Evolutionary conservation across 2,797 vertebrate genomes (phyloP).

Genomic region (Myiothlypis chrysogaster): DNA sequence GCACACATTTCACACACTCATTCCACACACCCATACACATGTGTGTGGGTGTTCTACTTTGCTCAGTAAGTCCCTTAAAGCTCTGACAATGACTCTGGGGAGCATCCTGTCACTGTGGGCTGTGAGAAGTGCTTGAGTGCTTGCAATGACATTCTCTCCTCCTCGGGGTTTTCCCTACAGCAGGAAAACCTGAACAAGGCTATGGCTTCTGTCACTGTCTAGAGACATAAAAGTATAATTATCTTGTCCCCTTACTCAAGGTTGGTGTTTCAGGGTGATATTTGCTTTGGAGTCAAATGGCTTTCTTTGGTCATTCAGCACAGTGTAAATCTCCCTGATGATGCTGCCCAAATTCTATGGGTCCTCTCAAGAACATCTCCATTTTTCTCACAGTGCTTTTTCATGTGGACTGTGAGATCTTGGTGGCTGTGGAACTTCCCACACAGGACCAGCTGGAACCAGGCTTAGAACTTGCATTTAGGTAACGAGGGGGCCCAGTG

Average conservation of each 20-base stretch:
- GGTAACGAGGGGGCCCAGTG: background rate
- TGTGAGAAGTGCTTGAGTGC: background rate
- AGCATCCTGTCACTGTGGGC: background rate
- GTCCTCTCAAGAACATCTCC: background rate
- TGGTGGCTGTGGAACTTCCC: background rate
- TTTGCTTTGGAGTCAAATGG: background rate
- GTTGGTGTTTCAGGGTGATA: background rate
- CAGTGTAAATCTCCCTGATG: background rate
- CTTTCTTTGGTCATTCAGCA: background rate
- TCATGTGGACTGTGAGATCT: background rate
- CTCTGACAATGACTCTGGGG: background rate
- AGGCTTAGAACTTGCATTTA: background rate
- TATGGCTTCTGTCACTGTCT: background rate
- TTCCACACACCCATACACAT: background rate
- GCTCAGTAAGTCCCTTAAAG: background rate
- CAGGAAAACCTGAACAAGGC: background rate
- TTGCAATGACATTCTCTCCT: background rate
- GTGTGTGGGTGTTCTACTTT: background rate
- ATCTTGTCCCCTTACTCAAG: background rate
- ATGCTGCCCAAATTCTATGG: rapidly evolving
- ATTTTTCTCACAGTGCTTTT: background rate
- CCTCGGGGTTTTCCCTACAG: rapidly evolving
- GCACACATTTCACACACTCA: background rate
- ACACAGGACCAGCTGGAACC: background rate
- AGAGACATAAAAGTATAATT: background rate